Base-by-base conservation (phyloP, 2,888 invertebrate species). In the Drosophila sordidapex region DNA sequence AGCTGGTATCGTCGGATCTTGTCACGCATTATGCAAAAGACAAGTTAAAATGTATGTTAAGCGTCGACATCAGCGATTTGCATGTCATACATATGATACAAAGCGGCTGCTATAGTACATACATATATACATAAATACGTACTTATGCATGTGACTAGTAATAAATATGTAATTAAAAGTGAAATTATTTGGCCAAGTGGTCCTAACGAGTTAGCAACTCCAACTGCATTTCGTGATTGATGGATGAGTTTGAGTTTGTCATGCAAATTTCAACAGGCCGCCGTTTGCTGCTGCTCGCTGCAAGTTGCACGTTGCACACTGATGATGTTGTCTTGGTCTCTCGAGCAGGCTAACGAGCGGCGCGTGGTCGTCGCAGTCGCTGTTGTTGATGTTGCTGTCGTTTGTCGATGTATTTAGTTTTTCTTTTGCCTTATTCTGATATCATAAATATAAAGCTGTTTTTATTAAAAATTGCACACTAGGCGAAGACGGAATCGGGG, bases 191-290 rank as follows among this genome's bases (percentile, higher is more conserved):
- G 59, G 76, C 84, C 70, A 69, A 64, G 82, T 66, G 82, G 72
- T 76, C 79, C 74, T 81, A 81, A 81, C 89, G 79, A 86, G 89
- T 88, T 88, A 75, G 43, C 73, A 76, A 65, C 59, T 73, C n/a
- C 52, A 67, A 70, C 74, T 85, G 80, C 64, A 81, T 78, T 74
- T 67, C 73, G 76, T 90, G 87, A 87, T 87, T 87, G 87, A 87
- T 87, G 90, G 89, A 88, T 87, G 87, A 88, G 87, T 90, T 90
- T 87, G 89, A 90, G 87, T 87, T 88, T 87, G 87, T 90, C 90
- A 87, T 87, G 87, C 90, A 87, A 87, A 90, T 82, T 88, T 77
- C 89, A 90, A 89, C 90, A 80, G 83, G 65, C 65, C 51, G 57
- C 49, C 60, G 49, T 49, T 54, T 46, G 21, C 21, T 46, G 46